Conservation (phyloP, 2,888 invertebrate genomes). For the Limnephilus auricula region DNA sequence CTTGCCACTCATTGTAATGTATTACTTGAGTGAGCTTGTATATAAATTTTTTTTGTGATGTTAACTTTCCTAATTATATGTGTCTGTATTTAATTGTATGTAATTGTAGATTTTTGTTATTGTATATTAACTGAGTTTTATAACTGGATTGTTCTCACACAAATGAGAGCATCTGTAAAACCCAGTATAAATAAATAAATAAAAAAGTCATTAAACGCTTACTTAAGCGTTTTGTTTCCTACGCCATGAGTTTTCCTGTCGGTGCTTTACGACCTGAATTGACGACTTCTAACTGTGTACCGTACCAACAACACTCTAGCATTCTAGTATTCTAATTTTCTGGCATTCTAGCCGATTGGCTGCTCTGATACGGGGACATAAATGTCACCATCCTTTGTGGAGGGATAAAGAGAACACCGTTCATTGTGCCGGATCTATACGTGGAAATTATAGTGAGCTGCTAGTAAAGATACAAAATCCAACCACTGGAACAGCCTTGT, state of each 20-base stretch:
- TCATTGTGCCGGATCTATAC: slow-evolving; percentile 21
- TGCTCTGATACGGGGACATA: slow-evolving; percentile 28
- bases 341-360: slow-evolving; percentile 24
- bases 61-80: no score
- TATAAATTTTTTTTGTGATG: no score
- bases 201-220: no score
- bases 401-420: slow-evolving; percentile 17
- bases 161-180: no score
- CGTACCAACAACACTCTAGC: background rate
- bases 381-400: slow-evolving; percentile 39
- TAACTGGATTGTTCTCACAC: no score
- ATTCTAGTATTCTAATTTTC: background rate
- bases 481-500: background rate
- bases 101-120: no score
- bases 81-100: no score
- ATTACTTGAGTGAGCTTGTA: no score
- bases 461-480: background rate
- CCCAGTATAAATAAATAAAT: no score
- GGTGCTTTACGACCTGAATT: slow-evolving; percentile 12
- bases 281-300: background rate
- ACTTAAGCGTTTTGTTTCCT: no score
- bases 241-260: background rate
- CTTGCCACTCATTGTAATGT: no score
- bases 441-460: slow-evolving; percentile 32
- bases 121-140: no score